Base-by-base conservation (phyloP, 2,797 vertebrate species). In the Danio tinwini region DNA sequence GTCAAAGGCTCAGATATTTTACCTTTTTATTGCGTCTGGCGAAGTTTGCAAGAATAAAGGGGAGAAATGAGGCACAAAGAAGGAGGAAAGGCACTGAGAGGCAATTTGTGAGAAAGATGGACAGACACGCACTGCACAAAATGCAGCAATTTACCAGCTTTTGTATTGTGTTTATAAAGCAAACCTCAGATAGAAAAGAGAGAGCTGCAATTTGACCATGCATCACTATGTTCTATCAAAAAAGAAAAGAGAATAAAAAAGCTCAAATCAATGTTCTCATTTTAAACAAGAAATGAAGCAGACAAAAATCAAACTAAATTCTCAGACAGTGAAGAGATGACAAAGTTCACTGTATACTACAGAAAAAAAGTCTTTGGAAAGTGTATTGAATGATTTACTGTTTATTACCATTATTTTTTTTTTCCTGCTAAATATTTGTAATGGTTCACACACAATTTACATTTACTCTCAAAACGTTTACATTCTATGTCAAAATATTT, bases 11-110 rank as follows among this genome's bases (percentile, higher is more conserved):
- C 58, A 53, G 59, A 71, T 68, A 14, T 53, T 75, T 79, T 56
- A 83, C 47, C 52, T 74, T 81, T 68, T 69, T 62, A 78, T 81
- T n/a, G 3, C 47, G 55, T 69, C 40, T 69, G 74, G 53, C 55
- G 14, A 69, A 78, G 40, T 81, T 40, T 83, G 13, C 45, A 21
- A 56, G 56, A 67, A 49, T 65, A 63, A 68, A 74, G 52, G 9
- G 14, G 14, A 11, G 47, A 17, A 53, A 14, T 69, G 21, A 65
- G 52, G 16, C 58, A 40, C 17, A 56, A 5, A 39, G 47, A 47
- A 14, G 7, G 21, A 68, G 6, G 44, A 58, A 64, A 71, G 56
- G 29, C 40, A 76, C 21, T 10, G 19, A 74, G 17, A 12, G 40
- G 44, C n/a, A 53, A 39, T 59, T 40, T 64, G 9, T 61, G 39